Conservation (phyloP, 2,113 vertebrate species). For the Puma concolor region DNA sequence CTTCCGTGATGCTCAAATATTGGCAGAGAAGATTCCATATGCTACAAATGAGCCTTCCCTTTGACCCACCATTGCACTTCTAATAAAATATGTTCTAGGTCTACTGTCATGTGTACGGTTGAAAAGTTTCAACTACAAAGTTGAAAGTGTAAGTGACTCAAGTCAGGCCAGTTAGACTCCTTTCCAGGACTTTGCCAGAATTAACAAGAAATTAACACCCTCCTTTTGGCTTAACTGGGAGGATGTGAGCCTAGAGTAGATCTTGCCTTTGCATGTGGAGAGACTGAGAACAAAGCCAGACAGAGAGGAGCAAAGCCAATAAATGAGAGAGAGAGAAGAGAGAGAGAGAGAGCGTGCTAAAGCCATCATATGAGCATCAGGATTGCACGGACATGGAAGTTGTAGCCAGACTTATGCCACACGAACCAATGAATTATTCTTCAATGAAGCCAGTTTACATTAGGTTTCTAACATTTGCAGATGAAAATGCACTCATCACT, state of each 20-base stretch:
- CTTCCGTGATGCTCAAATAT: neutral
- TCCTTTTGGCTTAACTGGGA: neutral
- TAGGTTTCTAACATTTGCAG: neutral
- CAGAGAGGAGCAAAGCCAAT: neutral
- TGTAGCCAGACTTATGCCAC: neutral
- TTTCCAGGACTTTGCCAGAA: neutral
- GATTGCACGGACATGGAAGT: neutral
- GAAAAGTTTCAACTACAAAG: neutral
- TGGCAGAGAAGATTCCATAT: neutral
- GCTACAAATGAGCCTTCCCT: neutral
- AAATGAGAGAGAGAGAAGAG: neutral
- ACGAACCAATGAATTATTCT: neutral
- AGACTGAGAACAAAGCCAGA: neutral
- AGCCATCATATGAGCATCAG: neutral
- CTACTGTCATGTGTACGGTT: neutral
- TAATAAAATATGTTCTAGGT: neutral
- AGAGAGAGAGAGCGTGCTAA: accelerated
- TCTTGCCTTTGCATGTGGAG: neutral
- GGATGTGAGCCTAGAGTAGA: neutral
- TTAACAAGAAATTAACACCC: neutral
- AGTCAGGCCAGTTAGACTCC: neutral
- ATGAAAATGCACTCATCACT: neutral
- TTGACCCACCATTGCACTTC: neutral
- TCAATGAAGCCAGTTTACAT: neutral
- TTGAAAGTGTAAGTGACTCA: neutral